phyloP scores from a whole-genome alignment of 35 echinoderm and acorn worm species.

The Chiridota heheva region DNA sequence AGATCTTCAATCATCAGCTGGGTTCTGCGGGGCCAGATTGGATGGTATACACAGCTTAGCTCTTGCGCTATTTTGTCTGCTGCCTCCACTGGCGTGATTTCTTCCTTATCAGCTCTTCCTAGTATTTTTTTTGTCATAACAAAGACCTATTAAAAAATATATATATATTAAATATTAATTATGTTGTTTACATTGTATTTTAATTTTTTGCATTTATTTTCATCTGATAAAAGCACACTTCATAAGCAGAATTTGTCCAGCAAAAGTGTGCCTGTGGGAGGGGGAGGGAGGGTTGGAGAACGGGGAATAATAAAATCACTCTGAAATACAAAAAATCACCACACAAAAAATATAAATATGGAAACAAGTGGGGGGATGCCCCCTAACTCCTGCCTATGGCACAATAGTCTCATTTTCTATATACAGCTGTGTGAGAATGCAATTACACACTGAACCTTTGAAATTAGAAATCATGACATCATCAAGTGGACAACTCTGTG shows the following conservation, averaged over 20 bases:
- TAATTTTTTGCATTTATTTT: background rate
- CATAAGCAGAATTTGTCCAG: background rate
- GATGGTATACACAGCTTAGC: constrained; percentile 64
- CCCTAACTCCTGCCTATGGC: too few relatives aligned
- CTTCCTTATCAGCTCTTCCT: constrained; percentile 56
- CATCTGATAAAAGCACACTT: background rate
- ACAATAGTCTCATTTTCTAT: too few relatives aligned
- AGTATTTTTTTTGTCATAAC: constrained; percentile 78
- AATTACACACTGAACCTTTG: too few relatives aligned
- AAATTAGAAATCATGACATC: too few relatives aligned
- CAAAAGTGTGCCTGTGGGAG: background rate
- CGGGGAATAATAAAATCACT: background rate
- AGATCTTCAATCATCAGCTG: constrained; percentile 76
- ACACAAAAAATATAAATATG: too few relatives aligned
- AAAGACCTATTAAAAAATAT: constrained; percentile 55
- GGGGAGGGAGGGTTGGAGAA: background rate
- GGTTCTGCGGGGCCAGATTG: constrained; percentile 69
- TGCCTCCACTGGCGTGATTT: constrained; percentile 78
- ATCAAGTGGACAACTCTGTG: too few relatives aligned
- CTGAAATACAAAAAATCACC: too few relatives aligned
- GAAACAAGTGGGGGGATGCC: too few relatives aligned
- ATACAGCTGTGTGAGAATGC: too few relatives aligned
- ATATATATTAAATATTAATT: background rate
- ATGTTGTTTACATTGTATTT: background rate
- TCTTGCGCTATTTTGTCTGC: constrained; percentile 77